phyloP scores from a whole-genome alignment of 2,113 vertebrate genomes.

The Syngnathus typhle region DNA sequence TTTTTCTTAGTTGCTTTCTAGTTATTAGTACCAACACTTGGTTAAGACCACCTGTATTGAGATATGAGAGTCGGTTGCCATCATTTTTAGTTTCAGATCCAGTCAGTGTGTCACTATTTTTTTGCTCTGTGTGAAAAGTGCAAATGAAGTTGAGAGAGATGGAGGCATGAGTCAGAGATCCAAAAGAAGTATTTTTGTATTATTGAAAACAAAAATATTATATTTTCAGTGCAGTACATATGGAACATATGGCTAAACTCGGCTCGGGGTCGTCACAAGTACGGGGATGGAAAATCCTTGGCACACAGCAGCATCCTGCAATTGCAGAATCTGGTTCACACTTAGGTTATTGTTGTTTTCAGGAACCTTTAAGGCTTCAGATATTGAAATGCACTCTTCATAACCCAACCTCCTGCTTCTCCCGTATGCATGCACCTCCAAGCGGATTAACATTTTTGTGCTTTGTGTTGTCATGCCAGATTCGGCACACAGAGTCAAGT shows the following conservation, averaged over 20 bases:
- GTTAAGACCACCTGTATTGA: too few relatives aligned
- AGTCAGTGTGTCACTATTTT: too few relatives aligned
- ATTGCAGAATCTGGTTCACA: conserved; percentile 8
- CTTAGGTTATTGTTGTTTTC: conserved; percentile 11
- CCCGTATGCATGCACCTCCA: conserved; percentile 14
- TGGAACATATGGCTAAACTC: conserved; percentile 15
- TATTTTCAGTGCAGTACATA: neutral
- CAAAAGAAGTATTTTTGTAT: too few relatives aligned
- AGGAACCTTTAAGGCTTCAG: conserved; percentile 16
- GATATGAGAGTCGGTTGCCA: too few relatives aligned
- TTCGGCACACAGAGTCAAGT: conserved; percentile 17
- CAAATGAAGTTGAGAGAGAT: too few relatives aligned
- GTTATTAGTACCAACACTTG: too few relatives aligned
- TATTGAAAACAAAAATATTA: too few relatives aligned
- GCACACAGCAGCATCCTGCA: conserved; percentile 6
- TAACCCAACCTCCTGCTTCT: conserved; percentile 2
- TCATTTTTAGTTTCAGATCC: too few relatives aligned
- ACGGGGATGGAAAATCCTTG: conserved; percentile 18
- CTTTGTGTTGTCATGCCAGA: conserved; percentile 17
- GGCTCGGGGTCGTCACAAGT: conserved; percentile 12
- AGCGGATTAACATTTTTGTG: conserved; percentile 11
- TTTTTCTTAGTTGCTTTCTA: too few relatives aligned
- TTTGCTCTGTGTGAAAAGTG: too few relatives aligned
- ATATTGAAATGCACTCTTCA: conserved; percentile 30
- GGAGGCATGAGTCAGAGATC: too few relatives aligned